Evolutionary conservation across 2,888 invertebrate genomes (phyloP).

Genomic region (Julus scandinavius): DNA sequence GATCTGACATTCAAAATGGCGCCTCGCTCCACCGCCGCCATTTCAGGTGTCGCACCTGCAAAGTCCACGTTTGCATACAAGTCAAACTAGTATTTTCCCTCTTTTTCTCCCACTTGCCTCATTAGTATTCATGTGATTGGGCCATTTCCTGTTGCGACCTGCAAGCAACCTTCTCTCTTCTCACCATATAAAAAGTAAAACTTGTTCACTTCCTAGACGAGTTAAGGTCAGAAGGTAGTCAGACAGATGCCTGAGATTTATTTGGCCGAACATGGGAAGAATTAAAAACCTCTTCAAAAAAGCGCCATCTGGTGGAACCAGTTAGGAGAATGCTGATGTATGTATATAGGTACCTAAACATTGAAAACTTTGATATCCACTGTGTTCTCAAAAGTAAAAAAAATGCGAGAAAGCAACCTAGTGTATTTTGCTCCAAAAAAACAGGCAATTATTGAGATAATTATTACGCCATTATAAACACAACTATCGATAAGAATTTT

Average conservation of each 20-base stretch:
- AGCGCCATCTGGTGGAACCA: not conserved
- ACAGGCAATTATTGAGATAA: not conserved
- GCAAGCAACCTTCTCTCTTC: conserved; percentile 10
- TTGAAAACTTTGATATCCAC: not conserved
- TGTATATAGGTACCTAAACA: no score
- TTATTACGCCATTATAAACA: not conserved
- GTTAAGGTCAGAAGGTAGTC: conserved; percentile 7
- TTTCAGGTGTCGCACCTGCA: not conserved
- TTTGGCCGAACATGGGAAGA: not conserved
- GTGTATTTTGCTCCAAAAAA: not conserved
- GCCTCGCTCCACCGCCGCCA: not conserved
- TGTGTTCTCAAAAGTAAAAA: not conserved
- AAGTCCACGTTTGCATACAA: not conserved
- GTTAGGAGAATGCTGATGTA: no score
- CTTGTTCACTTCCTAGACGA: conserved; percentile 11
- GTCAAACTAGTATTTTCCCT: conserved; percentile 2
- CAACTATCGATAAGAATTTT: not conserved
- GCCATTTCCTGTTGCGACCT: conserved; percentile 1
- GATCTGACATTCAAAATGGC: not conserved
- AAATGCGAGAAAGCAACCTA: not conserved
- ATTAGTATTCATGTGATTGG: not conserved
- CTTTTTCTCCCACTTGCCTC: not conserved
- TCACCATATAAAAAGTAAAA: not conserved
- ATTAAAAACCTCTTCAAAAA: not conserved
- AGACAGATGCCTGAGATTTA: not conserved